A percentile compares a stretch with the other conserved stretches of the same genome.
Conservation (phyloP, 2,888 invertebrate species). For the Peribatodes rhomboidaria region DNA sequence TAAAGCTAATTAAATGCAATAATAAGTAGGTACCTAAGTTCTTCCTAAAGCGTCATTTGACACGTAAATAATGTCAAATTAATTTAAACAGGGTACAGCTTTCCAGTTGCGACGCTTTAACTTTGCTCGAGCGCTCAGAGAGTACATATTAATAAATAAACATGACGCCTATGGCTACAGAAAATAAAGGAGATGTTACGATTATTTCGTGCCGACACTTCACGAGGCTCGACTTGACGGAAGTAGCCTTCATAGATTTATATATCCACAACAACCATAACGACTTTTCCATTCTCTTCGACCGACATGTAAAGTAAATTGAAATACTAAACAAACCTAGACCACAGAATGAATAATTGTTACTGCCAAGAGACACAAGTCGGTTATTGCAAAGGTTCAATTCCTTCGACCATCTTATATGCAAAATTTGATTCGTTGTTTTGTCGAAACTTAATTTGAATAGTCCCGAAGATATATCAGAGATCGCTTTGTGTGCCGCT, state of each 20-base stretch:
- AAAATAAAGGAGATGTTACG: constrained; percentile 49
- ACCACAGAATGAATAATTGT: neutral
- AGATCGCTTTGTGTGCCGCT: neutral
- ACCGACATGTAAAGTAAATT: constrained; percentile 25
- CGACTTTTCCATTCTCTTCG: constrained; percentile 59
- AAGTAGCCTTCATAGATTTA: constrained; percentile 54
- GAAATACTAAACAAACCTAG: constrained; percentile 1
- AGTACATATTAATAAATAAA: constrained; percentile 13
- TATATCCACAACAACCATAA: constrained; percentile 51
- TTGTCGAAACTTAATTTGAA: constrained; percentile 12
- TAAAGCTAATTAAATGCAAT: neutral
- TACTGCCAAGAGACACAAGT: neutral
- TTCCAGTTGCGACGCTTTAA: neutral
- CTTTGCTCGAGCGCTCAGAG: neutral
- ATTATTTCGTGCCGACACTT: constrained; percentile 63
- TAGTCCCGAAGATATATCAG: constrained; percentile 4
- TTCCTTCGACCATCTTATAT: constrained; percentile 7
- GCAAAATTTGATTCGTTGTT: constrained; percentile 9
- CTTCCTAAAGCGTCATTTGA: too few relatives aligned
- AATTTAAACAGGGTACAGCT: neutral
- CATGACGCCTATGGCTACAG: constrained; percentile 35
- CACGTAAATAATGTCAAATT: neutral
- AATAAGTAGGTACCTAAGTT: too few relatives aligned
- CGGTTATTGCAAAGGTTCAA: constrained; percentile 13
- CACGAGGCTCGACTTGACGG: constrained; percentile 58